Evolutionary conservation across 2,113 vertebrate species (phyloP).

Genomic region (Sterrhoptilus dennistouni): DNA sequence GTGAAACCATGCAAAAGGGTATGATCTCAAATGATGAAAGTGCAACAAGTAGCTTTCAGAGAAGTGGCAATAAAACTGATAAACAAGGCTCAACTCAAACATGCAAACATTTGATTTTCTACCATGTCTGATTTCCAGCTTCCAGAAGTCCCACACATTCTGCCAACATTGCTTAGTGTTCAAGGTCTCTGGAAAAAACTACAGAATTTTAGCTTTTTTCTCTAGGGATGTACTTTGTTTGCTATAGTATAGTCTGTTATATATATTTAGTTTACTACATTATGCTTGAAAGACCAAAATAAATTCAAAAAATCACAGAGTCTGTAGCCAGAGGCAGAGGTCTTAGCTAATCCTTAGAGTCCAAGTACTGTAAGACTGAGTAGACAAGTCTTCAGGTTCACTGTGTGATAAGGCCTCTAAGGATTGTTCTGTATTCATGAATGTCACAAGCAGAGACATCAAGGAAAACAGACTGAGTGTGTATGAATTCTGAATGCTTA

Average conservation of each 20-base stretch:
- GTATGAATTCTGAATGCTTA: not conserved
- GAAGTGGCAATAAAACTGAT: not conserved
- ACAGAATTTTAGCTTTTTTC: not conserved
- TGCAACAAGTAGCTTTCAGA: not conserved
- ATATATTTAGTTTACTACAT: not conserved
- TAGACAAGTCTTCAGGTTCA: not conserved
- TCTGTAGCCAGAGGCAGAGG: not conserved
- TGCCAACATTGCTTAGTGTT: not conserved
- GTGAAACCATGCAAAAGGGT: not conserved
- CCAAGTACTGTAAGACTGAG: not conserved
- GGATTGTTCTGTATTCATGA: not conserved
- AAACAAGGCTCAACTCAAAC: not conserved
- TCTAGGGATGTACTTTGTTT: not conserved
- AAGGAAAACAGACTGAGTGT: not conserved
- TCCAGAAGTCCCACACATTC: not conserved
- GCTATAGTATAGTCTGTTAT: not conserved
- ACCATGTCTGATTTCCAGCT: not conserved
- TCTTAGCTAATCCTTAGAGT: not conserved
- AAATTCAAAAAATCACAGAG: not conserved
- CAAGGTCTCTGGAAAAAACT: not conserved
- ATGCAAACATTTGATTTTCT: not conserved
- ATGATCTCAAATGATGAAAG: not conserved
- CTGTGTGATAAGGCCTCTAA: not conserved
- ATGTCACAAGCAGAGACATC: not conserved
- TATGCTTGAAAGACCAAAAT: not conserved